Conservation (phyloP, 2,113 vertebrate genomes). For the Paedocypris sp. region DNA sequence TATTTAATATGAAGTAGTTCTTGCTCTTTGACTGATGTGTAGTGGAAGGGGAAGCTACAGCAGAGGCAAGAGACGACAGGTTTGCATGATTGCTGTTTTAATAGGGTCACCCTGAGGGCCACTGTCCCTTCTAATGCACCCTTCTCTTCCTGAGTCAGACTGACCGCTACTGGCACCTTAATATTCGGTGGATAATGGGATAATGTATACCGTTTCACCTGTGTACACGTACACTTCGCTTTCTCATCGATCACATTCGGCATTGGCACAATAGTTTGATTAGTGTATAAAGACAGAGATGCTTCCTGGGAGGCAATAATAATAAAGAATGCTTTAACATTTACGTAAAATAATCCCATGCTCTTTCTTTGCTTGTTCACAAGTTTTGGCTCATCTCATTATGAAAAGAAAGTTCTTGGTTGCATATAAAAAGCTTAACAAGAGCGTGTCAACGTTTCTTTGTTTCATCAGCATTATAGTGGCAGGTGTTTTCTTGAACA, state of each 20-base stretch:
- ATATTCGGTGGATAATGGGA: not conserved
- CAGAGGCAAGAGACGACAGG: conserved; percentile 4
- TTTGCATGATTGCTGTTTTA: conserved; percentile 13
- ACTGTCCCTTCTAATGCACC: conserved; percentile 10
- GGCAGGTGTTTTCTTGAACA: no score
- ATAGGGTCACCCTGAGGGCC: conserved; percentile 1
- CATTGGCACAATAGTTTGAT: no score
- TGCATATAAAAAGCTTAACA: no score
- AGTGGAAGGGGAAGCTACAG: not conserved
- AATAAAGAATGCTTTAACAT: no score
- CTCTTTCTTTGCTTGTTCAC: no score
- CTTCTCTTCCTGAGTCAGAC: not conserved
- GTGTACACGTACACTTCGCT: not conserved
- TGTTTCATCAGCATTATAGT: no score
- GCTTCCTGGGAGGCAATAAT: no score
- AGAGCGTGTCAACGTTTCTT: no score
- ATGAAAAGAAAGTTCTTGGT: no score
- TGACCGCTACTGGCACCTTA: not conserved
- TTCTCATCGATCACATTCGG: not conserved
- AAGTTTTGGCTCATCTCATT: no score
- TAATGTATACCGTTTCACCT: not conserved
- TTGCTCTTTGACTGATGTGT: not conserved
- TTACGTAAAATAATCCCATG: no score
- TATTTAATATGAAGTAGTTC: not conserved
- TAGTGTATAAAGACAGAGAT: no score